Conservation (phyloP, 2,888 invertebrate species). For the Tetragonula carbonaria region DNA sequence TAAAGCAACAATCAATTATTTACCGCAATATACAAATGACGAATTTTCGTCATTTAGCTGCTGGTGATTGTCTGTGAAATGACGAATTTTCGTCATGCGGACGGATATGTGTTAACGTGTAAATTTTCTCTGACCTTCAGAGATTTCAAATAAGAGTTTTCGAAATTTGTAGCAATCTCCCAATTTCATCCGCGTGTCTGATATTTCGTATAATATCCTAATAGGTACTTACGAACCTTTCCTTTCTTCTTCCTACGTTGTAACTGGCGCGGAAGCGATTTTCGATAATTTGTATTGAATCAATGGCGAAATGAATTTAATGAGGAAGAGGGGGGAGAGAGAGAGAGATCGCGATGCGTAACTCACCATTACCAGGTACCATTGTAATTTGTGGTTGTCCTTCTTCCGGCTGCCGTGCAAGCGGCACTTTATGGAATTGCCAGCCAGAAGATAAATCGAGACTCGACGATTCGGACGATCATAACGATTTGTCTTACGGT, state of each 20-base stretch:
- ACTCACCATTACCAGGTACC: slow-evolving; percentile 32
- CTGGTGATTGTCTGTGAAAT: too few species aligned
- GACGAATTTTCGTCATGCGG: too few species aligned
- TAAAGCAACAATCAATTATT: too few species aligned
- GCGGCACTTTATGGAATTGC: slow-evolving; percentile 26
- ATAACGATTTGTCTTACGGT: slow-evolving; percentile 12
- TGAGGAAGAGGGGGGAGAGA: background rate
- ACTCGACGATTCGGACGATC: slow-evolving; percentile 14
- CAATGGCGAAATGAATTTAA: slow-evolving; percentile 49
- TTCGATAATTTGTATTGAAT: slow-evolving; percentile 8
- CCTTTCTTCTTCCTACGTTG: too few species aligned
- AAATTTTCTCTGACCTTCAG: too few species aligned
- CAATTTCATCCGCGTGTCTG: too few species aligned
- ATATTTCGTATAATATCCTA: background rate
- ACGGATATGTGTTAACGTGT: too few species aligned
- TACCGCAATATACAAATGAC: too few species aligned
- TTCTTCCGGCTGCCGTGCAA: slow-evolving; percentile 22
- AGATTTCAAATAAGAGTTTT: too few species aligned
- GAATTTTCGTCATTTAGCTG: too few species aligned
- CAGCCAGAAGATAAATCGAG: slow-evolving; percentile 26
- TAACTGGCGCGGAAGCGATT: background rate
- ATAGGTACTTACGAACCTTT: background rate
- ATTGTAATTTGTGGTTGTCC: slow-evolving; percentile 48
- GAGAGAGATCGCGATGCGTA: slow-evolving; percentile 33
- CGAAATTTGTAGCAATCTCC: too few species aligned